A percentile compares a stretch with the other conserved stretches of the same genome.
These are phyloP conservation scores for Latrodectus geometricus DNA, from an alignment of 1,140 invertebrate species.

Conservation along the genomic window DNA sequence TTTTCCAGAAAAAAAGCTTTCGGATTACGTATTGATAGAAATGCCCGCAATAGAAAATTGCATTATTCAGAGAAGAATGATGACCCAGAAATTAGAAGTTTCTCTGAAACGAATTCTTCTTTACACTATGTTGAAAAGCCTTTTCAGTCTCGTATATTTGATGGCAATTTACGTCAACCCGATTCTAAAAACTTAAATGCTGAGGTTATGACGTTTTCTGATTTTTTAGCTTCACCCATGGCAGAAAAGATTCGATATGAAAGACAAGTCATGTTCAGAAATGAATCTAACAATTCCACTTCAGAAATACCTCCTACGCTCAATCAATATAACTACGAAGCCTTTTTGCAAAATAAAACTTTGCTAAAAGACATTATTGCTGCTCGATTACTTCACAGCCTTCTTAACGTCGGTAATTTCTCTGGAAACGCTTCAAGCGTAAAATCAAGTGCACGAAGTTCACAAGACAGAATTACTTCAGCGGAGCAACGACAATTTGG, in stretches of 20 bases:
- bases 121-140: background rate
- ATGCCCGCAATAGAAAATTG: background rate
- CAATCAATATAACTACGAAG: background rate
- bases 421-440: background rate
- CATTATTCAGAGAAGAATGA: background rate
- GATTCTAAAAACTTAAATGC: background rate
- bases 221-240: slow-evolving; percentile 35
- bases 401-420: slow-evolving; percentile 14
- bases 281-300: background rate
- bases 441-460: background rate
- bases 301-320: background rate
- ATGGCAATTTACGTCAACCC: background rate
- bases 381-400: slow-evolving; percentile 18
- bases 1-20: background rate
- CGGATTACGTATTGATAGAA: background rate
- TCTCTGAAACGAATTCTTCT: background rate
- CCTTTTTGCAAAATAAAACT: background rate
- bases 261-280: slow-evolving; percentile 19
- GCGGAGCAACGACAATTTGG: slow-evolving; percentile 49
- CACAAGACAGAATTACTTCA: background rate
- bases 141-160: too few relatives aligned
- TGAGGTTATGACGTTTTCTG: slow-evolving; percentile 41
- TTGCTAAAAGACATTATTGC: slow-evolving; percentile 22
- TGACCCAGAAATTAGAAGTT: background rate
- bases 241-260: slow-evolving; percentile 27